Conservation (phyloP, 2,888 invertebrate genomes). For the Teleiodes luculella region DNA sequence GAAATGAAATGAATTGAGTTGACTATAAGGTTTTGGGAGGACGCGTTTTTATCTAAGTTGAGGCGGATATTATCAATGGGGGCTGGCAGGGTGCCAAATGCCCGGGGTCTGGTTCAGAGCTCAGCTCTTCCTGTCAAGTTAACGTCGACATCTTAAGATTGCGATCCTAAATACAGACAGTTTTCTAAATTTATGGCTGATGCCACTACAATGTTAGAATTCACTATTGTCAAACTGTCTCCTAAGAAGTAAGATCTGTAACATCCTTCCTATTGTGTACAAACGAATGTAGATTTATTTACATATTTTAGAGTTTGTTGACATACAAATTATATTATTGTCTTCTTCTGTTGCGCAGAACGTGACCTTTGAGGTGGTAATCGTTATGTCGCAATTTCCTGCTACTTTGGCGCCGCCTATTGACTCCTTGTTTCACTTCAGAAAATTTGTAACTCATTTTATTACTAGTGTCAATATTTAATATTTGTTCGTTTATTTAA, state of each 20-base stretch:
- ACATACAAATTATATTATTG: no score
- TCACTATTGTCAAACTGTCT: neutral
- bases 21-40: conserved; percentile 35
- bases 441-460: no score
- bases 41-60: conserved; percentile 53
- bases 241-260: neutral
- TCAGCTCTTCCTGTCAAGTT: conserved; percentile 34
- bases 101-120: conserved; percentile 28
- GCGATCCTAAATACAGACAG: conserved; percentile 18
- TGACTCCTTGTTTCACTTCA: no score
- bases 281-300: no score
- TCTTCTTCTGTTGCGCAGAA: no score
- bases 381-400: no score
- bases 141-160: conserved; percentile 30
- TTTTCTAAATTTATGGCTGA: neutral
- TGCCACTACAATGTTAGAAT: neutral
- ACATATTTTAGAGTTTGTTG: no score
- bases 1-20: conserved; percentile 22
- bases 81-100: conserved; percentile 56
- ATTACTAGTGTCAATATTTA: no score
- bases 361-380: no score
- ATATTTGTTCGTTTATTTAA: no score
- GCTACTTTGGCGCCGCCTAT: no score
- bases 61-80: conserved; percentile 54
- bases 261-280: neutral